Evolutionary conservation across 2,888 invertebrate species (phyloP).

Genomic region (Macrosoma leucophasiata): DNA sequence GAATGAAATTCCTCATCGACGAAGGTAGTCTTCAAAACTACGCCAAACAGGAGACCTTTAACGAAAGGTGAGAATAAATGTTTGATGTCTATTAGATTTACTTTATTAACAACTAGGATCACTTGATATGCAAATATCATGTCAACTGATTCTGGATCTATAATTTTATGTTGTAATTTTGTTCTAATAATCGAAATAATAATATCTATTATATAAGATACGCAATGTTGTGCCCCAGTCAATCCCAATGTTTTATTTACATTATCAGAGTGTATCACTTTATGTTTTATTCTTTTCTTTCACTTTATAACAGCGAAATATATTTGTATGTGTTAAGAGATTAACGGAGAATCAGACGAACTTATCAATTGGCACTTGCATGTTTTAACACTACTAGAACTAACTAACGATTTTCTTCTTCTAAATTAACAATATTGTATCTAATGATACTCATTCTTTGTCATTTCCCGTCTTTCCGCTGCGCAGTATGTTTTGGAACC

Average conservation of each 20-base stretch:
- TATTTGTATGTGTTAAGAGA: no score
- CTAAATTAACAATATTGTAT: constrained; percentile 52
- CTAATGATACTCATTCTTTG: constrained; percentile 67
- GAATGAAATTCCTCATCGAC: constrained; percentile 98
- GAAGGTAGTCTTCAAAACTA: constrained; percentile 99
- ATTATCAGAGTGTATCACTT: constrained; percentile 59
- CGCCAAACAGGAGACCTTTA: constrained; percentile 95
- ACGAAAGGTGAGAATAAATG: constrained; percentile 89
- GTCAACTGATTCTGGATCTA: constrained; percentile 29
- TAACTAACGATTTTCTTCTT: constrained; percentile 39
- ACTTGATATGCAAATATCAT: constrained; percentile 17
- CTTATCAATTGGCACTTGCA: constrained; percentile 57
- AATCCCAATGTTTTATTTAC: constrained; percentile 72
- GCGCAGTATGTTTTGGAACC: constrained; percentile 99
- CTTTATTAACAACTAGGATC: constrained; percentile 9
- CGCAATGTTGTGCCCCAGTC: constrained; percentile 92
- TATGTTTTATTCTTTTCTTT: constrained; percentile 49
- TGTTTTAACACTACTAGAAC: constrained; percentile 38
- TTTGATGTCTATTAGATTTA: constrained; percentile 53
- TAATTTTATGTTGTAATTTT: constrained; percentile 18
- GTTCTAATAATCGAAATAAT: constrained; percentile 8
- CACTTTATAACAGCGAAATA: no score
- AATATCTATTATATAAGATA: constrained; percentile 58
- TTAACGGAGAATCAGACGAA: no score
- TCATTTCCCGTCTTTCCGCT: constrained; percentile 85